Conservation (phyloP, 2,888 invertebrate species). For the Hirtodrosophila confusa region DNA sequence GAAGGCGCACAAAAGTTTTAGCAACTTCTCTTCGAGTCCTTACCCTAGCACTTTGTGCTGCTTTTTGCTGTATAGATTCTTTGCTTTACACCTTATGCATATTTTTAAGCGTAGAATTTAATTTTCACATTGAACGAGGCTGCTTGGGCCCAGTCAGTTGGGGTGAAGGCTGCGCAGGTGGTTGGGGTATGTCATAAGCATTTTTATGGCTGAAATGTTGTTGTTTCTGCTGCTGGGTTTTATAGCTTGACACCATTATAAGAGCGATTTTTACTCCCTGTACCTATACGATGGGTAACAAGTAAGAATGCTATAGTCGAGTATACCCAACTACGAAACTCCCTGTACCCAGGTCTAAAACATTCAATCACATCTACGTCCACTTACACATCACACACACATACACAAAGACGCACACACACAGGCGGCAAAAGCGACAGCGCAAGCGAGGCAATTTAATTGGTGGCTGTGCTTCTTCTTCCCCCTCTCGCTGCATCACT, state of each 20-base stretch:
- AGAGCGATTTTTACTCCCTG: too few species aligned
- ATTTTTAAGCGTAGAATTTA: conserved; percentile 41
- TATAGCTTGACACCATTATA: conserved; percentile 44
- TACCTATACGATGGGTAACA: too few species aligned
- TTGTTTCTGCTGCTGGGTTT: conserved; percentile 15
- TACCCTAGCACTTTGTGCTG: conserved; percentile 15
- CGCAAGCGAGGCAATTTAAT: too few species aligned
- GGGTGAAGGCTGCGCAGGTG: background rate
- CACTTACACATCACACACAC: too few species aligned
- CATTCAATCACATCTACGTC: too few species aligned
- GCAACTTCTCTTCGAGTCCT: conserved; percentile 18
- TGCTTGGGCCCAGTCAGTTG: conserved; percentile 4
- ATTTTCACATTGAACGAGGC: conserved; percentile 40
- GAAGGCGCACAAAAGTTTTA: conserved; percentile 17
- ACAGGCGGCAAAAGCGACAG: too few species aligned
- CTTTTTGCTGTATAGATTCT: conserved; percentile 17
- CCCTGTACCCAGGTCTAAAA: too few species aligned
- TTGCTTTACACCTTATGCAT: conserved; percentile 23
- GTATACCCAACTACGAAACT: too few species aligned
- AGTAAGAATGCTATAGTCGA: too few species aligned
- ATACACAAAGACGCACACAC: too few species aligned
- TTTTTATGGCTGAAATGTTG: conserved; percentile 33
- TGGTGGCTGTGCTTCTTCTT: too few species aligned
- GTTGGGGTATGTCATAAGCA: conserved; percentile 25
- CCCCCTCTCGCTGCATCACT: too few species aligned